Conservation (phyloP, 2,113 vertebrate genomes). For the Leuciscus idus region DNA sequence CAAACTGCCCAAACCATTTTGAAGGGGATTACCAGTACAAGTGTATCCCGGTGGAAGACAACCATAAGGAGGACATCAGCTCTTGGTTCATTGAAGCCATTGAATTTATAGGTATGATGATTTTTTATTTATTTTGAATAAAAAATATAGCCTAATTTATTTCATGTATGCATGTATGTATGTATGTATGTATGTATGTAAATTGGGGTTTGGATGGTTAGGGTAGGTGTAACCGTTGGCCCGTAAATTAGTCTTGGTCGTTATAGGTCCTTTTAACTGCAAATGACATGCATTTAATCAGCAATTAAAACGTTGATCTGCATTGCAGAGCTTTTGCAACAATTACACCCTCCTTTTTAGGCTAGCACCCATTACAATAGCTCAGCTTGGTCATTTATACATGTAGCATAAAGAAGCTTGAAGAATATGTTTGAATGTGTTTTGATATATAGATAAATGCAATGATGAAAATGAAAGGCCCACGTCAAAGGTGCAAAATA, state of each 20-base stretch:
- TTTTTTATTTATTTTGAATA: neutral
- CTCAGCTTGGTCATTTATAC: neutral
- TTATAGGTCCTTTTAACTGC: conserved; percentile 14
- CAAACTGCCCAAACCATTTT: conserved; percentile 97
- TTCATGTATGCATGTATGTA: neutral
- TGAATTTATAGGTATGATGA: conserved; percentile 89
- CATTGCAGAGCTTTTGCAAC: conserved; percentile 24
- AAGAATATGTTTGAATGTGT: neutral
- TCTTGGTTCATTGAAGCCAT: conserved; percentile 99
- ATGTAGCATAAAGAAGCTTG: neutral
- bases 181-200: neutral
- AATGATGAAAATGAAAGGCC: neutral
- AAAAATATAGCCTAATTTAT: too few species aligned
- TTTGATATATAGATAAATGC: neutral
- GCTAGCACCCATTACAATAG: neutral
- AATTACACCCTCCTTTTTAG: conserved; percentile 11
- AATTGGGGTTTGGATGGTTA: neutral
- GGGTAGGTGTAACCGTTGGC: neutral
- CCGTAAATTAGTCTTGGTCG: conserved; percentile 21
- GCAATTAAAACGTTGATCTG: conserved; percentile 48
- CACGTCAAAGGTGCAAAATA: neutral
- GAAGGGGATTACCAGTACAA: conserved; percentile 96
- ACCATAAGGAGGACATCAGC: conserved; percentile 98
- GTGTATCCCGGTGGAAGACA: conserved; percentile 97
- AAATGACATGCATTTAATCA: neutral